These are phyloP conservation scores for Holotrichia oblita DNA, from an alignment of 1,140 invertebrate species.

Conservation along the genomic window DNA sequence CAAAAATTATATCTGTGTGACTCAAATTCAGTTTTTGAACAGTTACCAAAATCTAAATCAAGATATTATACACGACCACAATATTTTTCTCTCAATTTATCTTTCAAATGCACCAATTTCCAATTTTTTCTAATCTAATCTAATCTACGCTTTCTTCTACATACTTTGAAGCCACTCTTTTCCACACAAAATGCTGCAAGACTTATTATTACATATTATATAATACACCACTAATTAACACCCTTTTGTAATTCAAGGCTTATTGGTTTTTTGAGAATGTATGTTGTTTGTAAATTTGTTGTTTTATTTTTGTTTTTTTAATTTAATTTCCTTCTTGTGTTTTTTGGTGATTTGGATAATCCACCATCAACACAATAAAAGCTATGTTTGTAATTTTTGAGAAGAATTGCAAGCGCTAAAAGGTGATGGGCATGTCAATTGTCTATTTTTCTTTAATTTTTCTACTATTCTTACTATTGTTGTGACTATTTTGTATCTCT, in stretches of 20 bases:
- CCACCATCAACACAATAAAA: not conserved
- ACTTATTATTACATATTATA: not conserved
- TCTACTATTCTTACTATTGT: not conserved
- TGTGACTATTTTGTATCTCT: not conserved
- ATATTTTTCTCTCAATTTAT: not conserved
- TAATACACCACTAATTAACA: too few species aligned
- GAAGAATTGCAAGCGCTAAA: not conserved
- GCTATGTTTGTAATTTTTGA: not conserved
- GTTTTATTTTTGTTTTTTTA: not conserved
- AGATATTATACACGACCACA: not conserved
- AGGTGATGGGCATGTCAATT: not conserved
- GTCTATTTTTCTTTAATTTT: not conserved
- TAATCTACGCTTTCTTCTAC: constrained; percentile 3
- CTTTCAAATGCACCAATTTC: not conserved
- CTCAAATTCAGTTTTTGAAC: not conserved
- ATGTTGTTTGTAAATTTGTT: not conserved
- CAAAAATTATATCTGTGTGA: not conserved
- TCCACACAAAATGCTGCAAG: not conserved
- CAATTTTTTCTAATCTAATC: too few species aligned
- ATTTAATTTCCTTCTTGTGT: not conserved
- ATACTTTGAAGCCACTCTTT: constrained; percentile 11
- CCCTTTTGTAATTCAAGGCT: not conserved
- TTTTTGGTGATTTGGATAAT: not conserved
- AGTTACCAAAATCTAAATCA: not conserved
- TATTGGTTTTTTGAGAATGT: constrained; percentile 13